Base-by-base conservation (phyloP, 2,888 invertebrate species). In the Meghimatium bilineatum region DNA sequence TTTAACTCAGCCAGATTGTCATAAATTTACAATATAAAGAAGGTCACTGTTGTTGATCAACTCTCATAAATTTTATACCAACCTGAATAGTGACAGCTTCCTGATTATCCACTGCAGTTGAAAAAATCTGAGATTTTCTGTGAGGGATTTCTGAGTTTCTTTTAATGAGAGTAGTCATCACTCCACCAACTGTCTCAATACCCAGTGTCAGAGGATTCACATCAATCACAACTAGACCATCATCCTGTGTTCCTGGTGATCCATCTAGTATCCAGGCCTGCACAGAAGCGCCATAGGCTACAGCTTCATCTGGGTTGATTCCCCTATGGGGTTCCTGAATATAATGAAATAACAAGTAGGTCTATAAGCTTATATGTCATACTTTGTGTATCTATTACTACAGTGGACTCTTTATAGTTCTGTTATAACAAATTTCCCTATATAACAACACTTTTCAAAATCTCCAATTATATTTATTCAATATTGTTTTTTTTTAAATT, bases 151-250 rank as follows among this genome's bases (percentile, higher is more conserved):
- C 98, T 49, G 99, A 99, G 95, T 99, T 99, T 91, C 99, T 87
- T 80, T 97, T 97, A 93, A 99, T 99, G 83, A 99, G 95, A 94
- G 99, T 99, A 90, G 99, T 99, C 99, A 99, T 99, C 49, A 99
- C 99, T 89, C 99, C 99, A 87, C 99, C 99, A 67, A 99, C 99
- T 71, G 99, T 99, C 94, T 99, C 99, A 92, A 99, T 99, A 94
- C 99, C 99, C 96, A 99, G 96, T 88, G 99, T 99, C 88, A 99
- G 95, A 89, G 99, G 99, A 94, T 99, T 99, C 81, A 99, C 99
- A 94, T 99, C 99, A 87, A 99, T 95, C 63, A 91, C 82, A 1
- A 87, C 63, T 84, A 99, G 95, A 0, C 99, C 97, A 79, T 99
- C 97, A 82, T 98, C 98, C 90, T 98, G 91, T 12, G 98, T 97